Conservation (phyloP, 2,888 invertebrate species). For the Agrenia bidenticulata region DNA sequence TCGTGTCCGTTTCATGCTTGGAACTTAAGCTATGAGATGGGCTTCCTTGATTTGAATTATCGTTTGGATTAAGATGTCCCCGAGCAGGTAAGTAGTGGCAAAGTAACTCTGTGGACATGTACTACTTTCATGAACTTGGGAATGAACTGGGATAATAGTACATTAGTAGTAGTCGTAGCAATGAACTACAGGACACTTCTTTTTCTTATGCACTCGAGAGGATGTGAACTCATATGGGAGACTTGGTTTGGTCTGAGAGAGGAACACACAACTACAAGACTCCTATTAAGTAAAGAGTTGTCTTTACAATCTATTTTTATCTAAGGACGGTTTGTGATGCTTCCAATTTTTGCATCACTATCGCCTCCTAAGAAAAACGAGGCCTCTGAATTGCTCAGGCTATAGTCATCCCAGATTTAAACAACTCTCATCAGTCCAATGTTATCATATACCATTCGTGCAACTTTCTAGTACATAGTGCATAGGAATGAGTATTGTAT, state of each 20-base stretch:
- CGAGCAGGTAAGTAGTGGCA: too few species aligned
- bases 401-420: not conserved
- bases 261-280: conserved; percentile 9
- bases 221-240: not conserved
- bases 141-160: not conserved
- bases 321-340: conserved; percentile 14
- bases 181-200: conserved; percentile 7
- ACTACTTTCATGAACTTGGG: not conserved
- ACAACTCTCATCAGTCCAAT: not conserved
- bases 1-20: too few species aligned
- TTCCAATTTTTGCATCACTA: conserved; percentile 21
- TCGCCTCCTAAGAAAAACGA: conserved; percentile 2
- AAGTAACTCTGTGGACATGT: too few species aligned
- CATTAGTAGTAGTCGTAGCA: not conserved
- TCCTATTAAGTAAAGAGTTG: conserved; percentile 15
- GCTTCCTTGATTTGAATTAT: too few species aligned
- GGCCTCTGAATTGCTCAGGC: not conserved
- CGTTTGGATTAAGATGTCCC: too few species aligned
- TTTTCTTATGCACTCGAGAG: not conserved
- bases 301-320: conserved; percentile 21
- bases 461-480: too few species aligned
- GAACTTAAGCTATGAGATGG: too few species aligned
- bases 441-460: not conserved
- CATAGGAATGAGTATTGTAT: too few species aligned
- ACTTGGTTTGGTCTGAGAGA: not conserved